Percentiles rank a stretch among this genome's conserved stretches.
These are phyloP conservation scores for Atta texana DNA, from an alignment of 1,140 invertebrate genomes.

Conservation along the genomic window DNA sequence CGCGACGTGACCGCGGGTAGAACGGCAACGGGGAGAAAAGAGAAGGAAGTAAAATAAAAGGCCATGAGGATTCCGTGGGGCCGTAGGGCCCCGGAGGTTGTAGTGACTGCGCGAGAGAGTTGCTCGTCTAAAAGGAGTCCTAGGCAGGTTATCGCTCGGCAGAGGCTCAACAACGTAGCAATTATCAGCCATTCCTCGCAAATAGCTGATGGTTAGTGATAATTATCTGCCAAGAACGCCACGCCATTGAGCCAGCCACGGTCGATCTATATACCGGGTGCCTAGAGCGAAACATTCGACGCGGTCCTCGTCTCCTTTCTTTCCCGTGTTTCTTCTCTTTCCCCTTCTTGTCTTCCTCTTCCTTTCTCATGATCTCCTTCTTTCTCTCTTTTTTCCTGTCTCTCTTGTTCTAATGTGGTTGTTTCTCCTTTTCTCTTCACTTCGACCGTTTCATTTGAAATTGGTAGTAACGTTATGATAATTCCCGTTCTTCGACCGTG, in stretches of 20 bases:
- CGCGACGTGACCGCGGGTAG: conserved; percentile 71
- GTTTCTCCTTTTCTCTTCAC: neutral
- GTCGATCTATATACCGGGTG: conserved; percentile 84
- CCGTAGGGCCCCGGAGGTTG: conserved; percentile 75
- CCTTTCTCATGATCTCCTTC: neutral
- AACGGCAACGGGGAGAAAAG: neutral
- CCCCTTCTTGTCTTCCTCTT: neutral
- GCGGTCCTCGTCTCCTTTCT: neutral
- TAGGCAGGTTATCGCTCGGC: conserved; percentile 84
- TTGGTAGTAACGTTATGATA: conserved; percentile 72
- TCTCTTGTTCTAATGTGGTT: neutral
- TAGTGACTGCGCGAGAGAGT: conserved; percentile 77
- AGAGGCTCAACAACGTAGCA: conserved; percentile 85
- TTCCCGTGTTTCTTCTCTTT: neutral
- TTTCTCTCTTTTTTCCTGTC: neutral
- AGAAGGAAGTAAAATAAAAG: conserved; percentile 27
- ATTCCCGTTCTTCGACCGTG: conserved; percentile 65
- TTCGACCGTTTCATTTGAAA: conserved; percentile 60
- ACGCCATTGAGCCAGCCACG: conserved; percentile 82
- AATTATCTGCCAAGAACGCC: conserved; percentile 86
- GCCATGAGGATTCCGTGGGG: conserved; percentile 37
- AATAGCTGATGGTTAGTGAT: conserved; percentile 87
- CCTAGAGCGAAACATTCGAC: conserved; percentile 62
- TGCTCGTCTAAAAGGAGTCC: conserved; percentile 83
- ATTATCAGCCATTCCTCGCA: conserved; percentile 87